Evolutionary conservation across 2,888 invertebrate genomes (phyloP).

Genomic region (Cantharis rustica): DNA sequence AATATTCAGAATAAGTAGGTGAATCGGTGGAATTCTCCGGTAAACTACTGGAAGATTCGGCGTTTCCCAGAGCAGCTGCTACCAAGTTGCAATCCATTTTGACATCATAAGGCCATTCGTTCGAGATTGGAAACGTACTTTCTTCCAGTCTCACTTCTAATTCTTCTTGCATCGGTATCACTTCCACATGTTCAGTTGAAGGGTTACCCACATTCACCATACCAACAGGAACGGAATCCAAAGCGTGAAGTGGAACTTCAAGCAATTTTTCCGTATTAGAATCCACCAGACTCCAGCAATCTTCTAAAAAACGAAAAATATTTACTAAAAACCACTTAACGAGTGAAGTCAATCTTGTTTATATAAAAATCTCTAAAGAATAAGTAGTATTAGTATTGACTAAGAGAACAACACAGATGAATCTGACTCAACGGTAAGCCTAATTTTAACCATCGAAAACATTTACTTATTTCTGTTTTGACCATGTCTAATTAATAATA

Average conservation of each 20-base stretch:
- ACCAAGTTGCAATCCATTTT: conserved; percentile 58
- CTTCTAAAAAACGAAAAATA: conserved; percentile 41
- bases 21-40: conserved; percentile 27
- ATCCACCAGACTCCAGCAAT: conserved; percentile 59
- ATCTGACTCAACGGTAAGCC: no score
- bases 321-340: neutral
- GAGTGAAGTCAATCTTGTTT: no score
- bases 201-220: conserved; percentile 45
- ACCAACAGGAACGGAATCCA: conserved; percentile 49
- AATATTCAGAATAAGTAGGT: conserved; percentile 46
- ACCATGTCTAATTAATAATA: neutral
- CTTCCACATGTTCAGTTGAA: conserved; percentile 52
- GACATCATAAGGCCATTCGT: conserved; percentile 56
- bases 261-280: conserved; percentile 58
- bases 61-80: conserved; percentile 58
- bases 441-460: no score
- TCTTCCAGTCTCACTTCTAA: conserved; percentile 62
- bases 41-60: conserved; percentile 42
- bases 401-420: no score
- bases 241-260: conserved; percentile 53
- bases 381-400: no score
- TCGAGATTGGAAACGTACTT: conserved; percentile 57
- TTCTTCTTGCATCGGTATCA: conserved; percentile 64
- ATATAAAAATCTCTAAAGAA: no score
- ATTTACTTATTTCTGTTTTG: no score